Percentiles rank a stretch among this genome's conserved stretches.
phyloP scores from a whole-genome alignment of 2,797 vertebrate genomes.

The Danio albolineatus region DNA sequence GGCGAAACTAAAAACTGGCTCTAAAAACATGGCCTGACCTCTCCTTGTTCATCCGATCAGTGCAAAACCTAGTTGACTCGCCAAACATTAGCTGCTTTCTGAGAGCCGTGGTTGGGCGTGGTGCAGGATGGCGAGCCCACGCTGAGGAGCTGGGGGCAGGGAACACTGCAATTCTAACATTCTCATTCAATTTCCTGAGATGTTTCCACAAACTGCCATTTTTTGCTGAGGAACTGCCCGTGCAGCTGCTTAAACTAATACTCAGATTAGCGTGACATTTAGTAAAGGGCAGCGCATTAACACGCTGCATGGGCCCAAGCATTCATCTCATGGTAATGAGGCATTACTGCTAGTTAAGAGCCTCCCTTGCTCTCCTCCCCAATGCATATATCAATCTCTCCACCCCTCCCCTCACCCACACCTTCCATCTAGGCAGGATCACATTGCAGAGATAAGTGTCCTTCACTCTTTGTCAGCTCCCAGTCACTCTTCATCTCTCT shows the following conservation, averaged over 20 bases:
- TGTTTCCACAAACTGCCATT: conserved; percentile 60
- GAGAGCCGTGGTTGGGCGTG: conserved; percentile 52
- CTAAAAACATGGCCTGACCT: conserved; percentile 50
- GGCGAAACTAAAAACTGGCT: conserved; percentile 55
- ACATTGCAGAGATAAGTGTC: conserved; percentile 50
- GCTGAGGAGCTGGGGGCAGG: conserved; percentile 29
- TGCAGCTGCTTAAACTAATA: conserved; percentile 85
- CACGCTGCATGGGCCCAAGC: conserved; percentile 74
- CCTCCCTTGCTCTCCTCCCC: conserved; percentile 27
- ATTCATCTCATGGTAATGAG: conserved; percentile 88
- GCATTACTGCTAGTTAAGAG: conserved; percentile 72
- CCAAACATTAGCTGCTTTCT: conserved; percentile 53
- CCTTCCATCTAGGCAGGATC: conserved; percentile 22
- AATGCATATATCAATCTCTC: conserved; percentile 11
- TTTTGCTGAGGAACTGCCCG: conserved; percentile 76
- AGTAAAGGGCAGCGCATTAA: conserved; percentile 89
- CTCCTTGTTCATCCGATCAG: conserved; percentile 30
- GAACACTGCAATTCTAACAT: conserved; percentile 45
- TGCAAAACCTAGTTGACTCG: conserved; percentile 42
- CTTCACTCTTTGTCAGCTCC: conserved; percentile 61
- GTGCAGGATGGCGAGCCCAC: conserved; percentile 28
- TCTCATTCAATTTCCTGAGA: conserved; percentile 66
- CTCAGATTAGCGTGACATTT: conserved; percentile 90
- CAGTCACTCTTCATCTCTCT: conserved; percentile 36
- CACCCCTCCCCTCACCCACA: conserved; percentile 20